Evolutionary conservation across 2,797 vertebrate genomes (phyloP), one percentile per base, ranked within the genome.

Genomic region (Eremophila alpestris): DNA sequence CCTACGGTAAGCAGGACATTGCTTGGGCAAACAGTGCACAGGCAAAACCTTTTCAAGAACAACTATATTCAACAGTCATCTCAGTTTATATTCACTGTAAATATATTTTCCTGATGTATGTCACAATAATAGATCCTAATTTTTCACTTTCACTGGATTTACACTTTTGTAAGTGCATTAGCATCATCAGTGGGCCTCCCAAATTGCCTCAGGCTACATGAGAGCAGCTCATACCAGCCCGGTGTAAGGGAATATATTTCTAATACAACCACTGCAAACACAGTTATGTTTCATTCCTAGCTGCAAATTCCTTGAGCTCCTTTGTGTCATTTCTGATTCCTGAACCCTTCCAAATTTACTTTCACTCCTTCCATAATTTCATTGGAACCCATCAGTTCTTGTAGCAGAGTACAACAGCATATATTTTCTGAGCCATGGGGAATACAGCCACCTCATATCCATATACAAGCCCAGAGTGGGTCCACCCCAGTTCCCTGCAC

Each of bases 61-160:
- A 60, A 59, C 65, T 29, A 41, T 27, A 75, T 87, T 89, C 79
- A 89, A 73, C 40, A 78, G 36, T 86, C 90, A 85, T 83, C 79
- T 93, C 62, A 87, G 70, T 85, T 94, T 95, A 83, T 63, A 85
- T 63, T 76, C 55, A 38, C 32, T 52, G 29, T 85, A 95, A 92
- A 88, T 87, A 86, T 49, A 59, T 91, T 93, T 91, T 67, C 79
- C 41, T 78, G 55, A 94, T 16, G 18, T 75, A 88, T 95, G 69
- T 75, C 95, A 93, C 27, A 89, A 55, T 87, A 88, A 81, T 43
- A 75, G 58, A 41, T 75, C 51, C 87, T 70, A 78, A 69, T 92
- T 93, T 94, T 95, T 92, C 40, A 65, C 23, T 62, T 62, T 85
- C 60, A 32, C 24, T 81, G 54, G 29, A 80, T 94, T 87, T 91